Percentiles rank a stretch among this genome's conserved stretches.
Conservation (phyloP, 2,113 vertebrate species). For the Sprattus sprattus region DNA sequence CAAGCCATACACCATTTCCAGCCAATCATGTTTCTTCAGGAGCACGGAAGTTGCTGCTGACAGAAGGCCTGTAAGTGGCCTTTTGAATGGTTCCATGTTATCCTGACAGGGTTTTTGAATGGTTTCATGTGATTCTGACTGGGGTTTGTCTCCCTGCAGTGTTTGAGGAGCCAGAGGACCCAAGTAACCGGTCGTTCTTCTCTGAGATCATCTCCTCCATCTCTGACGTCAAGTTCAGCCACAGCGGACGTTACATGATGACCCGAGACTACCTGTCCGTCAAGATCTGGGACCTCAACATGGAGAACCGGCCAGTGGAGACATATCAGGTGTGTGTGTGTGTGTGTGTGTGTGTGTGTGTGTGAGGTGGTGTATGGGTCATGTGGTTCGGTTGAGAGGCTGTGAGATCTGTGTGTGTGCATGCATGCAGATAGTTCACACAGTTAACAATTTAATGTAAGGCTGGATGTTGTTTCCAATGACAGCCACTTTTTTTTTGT, state of each 20-base stretch:
- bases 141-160: conserved; percentile 50
- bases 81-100: no score
- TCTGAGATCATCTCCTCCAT: conserved; percentile 80
- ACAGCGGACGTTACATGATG: conserved; percentile 78
- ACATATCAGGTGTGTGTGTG: conserved; percentile 68
- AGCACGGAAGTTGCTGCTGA: no score
- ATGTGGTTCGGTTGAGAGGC: background rate
- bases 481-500: background rate
- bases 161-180: conserved; percentile 77
- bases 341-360: background rate
- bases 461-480: background rate
- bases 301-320: conserved; percentile 76
- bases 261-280: conserved; percentile 76
- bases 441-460: no score
- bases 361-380: background rate
- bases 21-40: no score
- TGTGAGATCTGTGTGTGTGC: background rate
- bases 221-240: conserved; percentile 78
- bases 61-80: no score
- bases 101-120: background rate
- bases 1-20: no score
- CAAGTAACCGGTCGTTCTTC: conserved; percentile 78
- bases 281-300: conserved; percentile 78
- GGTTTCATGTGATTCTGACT: background rate
- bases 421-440: no score